A percentile compares a stretch with the other conserved stretches of the same genome.
Evolutionary conservation across 2,797 vertebrate species (phyloP).

Genomic region (Delichon dasypus): DNA sequence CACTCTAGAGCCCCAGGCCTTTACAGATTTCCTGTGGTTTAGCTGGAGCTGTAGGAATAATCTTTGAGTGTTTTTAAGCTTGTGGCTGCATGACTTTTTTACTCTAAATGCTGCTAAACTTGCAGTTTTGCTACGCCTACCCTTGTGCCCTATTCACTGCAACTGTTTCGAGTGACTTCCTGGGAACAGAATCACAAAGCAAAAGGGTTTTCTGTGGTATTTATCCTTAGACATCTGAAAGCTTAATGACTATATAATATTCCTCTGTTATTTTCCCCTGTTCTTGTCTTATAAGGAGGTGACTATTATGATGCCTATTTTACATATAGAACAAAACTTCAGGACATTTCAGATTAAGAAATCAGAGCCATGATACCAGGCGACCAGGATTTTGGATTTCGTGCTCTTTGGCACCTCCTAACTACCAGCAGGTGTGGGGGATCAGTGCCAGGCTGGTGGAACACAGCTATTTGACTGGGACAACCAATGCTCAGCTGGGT

Average conservation of each 20-base stretch:
- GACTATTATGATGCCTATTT: not conserved
- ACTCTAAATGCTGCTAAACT: not conserved
- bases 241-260: not conserved
- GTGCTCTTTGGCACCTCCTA: not conserved
- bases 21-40: not conserved
- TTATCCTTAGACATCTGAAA: not conserved
- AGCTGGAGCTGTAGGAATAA: not conserved
- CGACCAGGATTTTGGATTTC: not conserved
- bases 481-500: not conserved
- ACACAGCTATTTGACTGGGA: accelerated
- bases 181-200: not conserved
- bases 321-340: not conserved
- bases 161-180: not conserved
- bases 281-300: not conserved
- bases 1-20: not conserved
- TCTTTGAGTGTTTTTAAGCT: not conserved
- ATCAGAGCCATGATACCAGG: accelerated
- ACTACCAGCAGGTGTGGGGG: not conserved
- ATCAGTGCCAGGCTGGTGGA: not conserved
- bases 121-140: not conserved
- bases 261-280: not conserved
- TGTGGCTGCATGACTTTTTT: not conserved
- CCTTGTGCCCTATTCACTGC: not conserved
- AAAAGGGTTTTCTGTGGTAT: not conserved
- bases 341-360: not conserved